Base-by-base conservation (phyloP, 2,797 vertebrate species). In the Platalea minor region DNA sequence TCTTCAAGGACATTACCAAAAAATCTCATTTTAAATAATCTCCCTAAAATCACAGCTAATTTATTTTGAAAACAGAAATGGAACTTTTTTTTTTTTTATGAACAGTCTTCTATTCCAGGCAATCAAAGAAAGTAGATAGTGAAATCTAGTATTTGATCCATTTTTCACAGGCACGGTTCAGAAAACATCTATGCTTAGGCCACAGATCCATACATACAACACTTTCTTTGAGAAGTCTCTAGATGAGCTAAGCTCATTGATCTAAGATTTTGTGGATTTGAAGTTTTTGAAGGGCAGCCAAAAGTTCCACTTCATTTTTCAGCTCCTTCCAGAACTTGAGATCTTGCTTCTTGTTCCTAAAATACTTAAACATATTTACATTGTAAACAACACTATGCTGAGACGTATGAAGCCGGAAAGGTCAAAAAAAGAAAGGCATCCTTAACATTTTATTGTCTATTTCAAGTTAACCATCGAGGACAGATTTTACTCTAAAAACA, bases 241-340 rank as follows among this genome's bases (percentile, higher is more conserved):
- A 72, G 57, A 95, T 89, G 63, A 97, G 69, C 56, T 75, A 86
- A 92, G 26, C 67, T 82, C 89, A 96, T 89, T 93, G 92, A 98
- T 95, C 91, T 89, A 85, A 41, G 31, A 94, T 94, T 94, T 94
- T 88, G 91, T 95, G 90, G 89, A 96, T 96, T 31, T 91, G 75
- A 90, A 87, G 45, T 78, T 96, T 93, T 81, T 97, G 95, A 98
- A 98, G 96, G 95, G 74, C 87, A 97, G 95, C 95, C 96, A 97
- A 89, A 92, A 96, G 23, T 92, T 97, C 85, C 85, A 80, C 70
- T 96, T 97, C 14, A 28, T 94, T 96, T 97, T 95, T 89, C 86
- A 93, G 17, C 53, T 95, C 37, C 50, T 93, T 96, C 74, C 53
- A 61, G 59, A 94, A 89, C 54, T 5, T 92, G 60, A 95, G 74